A percentile compares a stretch with the other conserved stretches of the same genome.
These are phyloP conservation scores for Limnephilus marmoratus DNA, from an alignment of 2,888 invertebrate genomes.

Conservation along the genomic window DNA sequence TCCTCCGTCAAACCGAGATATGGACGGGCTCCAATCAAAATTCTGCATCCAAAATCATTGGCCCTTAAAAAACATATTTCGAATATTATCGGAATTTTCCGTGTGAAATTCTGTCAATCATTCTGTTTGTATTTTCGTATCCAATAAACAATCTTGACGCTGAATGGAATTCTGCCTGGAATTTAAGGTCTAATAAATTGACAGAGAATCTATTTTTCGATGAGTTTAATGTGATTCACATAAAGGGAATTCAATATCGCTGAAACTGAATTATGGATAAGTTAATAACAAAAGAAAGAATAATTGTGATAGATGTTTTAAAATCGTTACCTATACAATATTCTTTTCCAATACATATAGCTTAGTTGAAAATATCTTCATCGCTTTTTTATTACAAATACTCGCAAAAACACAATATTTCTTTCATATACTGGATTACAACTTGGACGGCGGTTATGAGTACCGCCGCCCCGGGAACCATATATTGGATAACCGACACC, in stretches of 20 bases:
- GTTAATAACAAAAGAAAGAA: background rate
- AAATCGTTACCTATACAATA: background rate
- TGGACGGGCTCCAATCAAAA: background rate
- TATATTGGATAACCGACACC: too few relatives aligned
- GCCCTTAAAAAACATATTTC: background rate
- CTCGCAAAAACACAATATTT: too few relatives aligned
- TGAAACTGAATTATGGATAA: background rate
- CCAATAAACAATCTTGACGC: background rate
- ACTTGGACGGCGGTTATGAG: too few relatives aligned
- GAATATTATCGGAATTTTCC: background rate
- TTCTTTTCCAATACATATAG: background rate
- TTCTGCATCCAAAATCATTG: background rate
- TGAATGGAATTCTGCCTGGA: background rate
- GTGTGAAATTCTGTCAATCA: conserved; percentile 2
- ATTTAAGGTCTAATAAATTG: conserved; percentile 2
- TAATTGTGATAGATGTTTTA: background rate
- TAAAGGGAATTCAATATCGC: background rate
- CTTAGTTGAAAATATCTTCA: too few relatives aligned
- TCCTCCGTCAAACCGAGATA: background rate
- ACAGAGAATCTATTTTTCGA: background rate
- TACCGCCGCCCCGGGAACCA: too few relatives aligned
- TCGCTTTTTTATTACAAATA: too few relatives aligned
- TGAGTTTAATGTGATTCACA: background rate
- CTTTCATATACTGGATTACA: too few relatives aligned
- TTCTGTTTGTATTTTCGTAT: background rate